Percentiles rank a stretch among this genome's conserved stretches.
Evolutionary conservation across 2,888 invertebrate species (phyloP).

Genomic region (Eremobia ochroleuca): DNA sequence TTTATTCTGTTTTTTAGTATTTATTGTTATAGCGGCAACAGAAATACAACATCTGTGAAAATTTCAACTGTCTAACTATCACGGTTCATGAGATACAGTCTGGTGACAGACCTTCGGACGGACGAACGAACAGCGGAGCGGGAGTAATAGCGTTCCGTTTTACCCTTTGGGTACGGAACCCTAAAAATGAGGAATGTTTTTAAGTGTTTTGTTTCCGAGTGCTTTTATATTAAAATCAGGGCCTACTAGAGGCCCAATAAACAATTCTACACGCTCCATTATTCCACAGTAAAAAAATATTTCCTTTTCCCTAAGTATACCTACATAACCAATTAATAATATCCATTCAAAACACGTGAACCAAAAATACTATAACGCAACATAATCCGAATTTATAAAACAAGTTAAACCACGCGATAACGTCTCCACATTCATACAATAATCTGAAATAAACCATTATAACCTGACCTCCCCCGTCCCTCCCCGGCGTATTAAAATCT

Average conservation of each 20-base stretch:
- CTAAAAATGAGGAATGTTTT: no score
- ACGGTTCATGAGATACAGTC: no score
- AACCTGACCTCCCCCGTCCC: slow-evolving; percentile 24
- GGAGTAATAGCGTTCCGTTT: no score
- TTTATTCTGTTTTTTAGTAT: no score
- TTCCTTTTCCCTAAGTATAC: not conserved
- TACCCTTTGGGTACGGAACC: no score
- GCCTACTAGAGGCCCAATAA: not conserved
- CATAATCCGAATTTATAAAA: slow-evolving; percentile 34
- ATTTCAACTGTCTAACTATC: no score
- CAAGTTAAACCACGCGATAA: slow-evolving; percentile 43
- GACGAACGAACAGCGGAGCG: no score
- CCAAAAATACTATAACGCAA: slow-evolving; percentile 9
- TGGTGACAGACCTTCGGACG: no score
- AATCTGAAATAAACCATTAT: slow-evolving; percentile 38
- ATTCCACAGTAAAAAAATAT: not conserved
- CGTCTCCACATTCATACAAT: slow-evolving; percentile 25
- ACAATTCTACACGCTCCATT: not conserved
- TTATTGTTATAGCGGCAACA: no score
- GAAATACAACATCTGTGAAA: no score
- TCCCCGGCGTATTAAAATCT: slow-evolving; percentile 36
- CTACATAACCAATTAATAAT: not conserved
- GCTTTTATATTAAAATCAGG: no score
- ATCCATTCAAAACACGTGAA: not conserved
- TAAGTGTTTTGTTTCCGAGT: no score